Percentiles rank a stretch among this genome's conserved stretches.
These are phyloP conservation scores for Euplexia lucipara DNA, from an alignment of 2,888 invertebrate species.

Conservation along the genomic window DNA sequence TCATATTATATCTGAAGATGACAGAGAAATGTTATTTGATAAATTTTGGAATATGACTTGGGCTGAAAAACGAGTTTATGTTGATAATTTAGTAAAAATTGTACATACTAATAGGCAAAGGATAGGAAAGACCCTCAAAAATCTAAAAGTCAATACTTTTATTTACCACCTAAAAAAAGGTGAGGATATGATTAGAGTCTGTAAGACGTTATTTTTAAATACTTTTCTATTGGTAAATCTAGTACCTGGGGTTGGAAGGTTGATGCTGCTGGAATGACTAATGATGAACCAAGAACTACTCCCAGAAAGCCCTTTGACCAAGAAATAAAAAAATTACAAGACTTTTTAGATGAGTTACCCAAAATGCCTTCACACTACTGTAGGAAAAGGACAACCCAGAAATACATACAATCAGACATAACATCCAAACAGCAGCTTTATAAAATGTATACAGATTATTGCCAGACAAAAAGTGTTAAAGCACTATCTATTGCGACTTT, in stretches of 20 bases:
- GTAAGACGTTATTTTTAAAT: conserved; percentile 15
- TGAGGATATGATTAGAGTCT: conserved; percentile 3
- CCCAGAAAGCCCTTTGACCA: conserved; percentile 9
- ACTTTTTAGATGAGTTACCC: conserved; percentile 13
- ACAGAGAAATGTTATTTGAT: not conserved
- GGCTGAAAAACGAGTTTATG: not conserved
- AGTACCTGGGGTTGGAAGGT: conserved; percentile 12
- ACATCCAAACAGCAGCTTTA: conserved; percentile 3
- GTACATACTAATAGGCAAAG: conserved; percentile 3
- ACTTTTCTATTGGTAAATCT: conserved; percentile 11
- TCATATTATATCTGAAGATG: not conserved
- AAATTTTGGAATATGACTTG: conserved; percentile 6
- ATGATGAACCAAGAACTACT: not conserved
- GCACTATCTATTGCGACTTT: conserved; percentile 18
- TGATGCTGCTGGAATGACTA: not conserved
- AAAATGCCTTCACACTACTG: conserved; percentile 16
- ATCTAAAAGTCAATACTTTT: not conserved
- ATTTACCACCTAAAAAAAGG: conserved; percentile 11
- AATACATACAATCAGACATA: conserved; percentile 3
- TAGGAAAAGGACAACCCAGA: conserved; percentile 13
- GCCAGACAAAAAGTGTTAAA: not conserved
- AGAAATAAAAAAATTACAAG: not conserved
- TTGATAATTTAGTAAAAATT: conserved; percentile 7
- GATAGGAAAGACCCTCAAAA: conserved; percentile 2
- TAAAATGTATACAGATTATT: conserved; percentile 6